Evolutionary conservation across 2,797 vertebrate species (phyloP).

Genomic region (Acestrorhynchus altus): DNA sequence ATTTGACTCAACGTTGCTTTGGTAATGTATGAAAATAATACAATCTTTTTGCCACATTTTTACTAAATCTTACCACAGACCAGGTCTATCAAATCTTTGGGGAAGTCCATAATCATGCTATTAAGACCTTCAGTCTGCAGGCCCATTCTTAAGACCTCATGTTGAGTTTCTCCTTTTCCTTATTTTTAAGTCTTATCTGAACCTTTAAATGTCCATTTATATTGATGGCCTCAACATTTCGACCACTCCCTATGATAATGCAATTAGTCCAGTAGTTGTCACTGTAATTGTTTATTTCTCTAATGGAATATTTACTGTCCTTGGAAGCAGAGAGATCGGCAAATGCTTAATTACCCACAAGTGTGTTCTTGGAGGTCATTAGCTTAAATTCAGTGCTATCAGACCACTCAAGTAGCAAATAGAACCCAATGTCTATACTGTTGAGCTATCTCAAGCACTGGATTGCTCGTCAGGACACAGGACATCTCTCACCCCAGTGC

Average conservation of each 20-base stretch:
- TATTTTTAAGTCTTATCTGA: neutral
- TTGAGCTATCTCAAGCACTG: neutral
- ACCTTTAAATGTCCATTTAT: slow-evolving; percentile 24
- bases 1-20: slow-evolving; percentile 20
- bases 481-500: neutral
- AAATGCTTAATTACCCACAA: slow-evolving; percentile 71
- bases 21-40: slow-evolving; percentile 2
- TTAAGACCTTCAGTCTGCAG: neutral
- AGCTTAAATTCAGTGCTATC: slow-evolving; percentile 62
- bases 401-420: slow-evolving; percentile 62
- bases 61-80: slow-evolving; percentile 56
- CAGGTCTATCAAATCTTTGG: slow-evolving; percentile 39
- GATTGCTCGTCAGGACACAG: neutral
- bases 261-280: slow-evolving; percentile 71
- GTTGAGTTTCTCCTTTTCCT: neutral
- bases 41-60: slow-evolving; percentile 49
- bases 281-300: slow-evolving; percentile 74
- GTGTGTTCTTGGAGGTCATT: slow-evolving; percentile 71
- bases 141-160: neutral
- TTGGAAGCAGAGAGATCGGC: slow-evolving; percentile 63
- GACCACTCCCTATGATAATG: slow-evolving; percentile 66
- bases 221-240: slow-evolving; percentile 49
- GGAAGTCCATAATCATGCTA: neutral
- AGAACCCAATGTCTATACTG: neutral
- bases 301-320: slow-evolving; percentile 76